Percentiles rank a stretch among this genome's conserved stretches.
Conservation (phyloP, 2,888 invertebrate genomes). For the Amphipyra berbera region DNA sequence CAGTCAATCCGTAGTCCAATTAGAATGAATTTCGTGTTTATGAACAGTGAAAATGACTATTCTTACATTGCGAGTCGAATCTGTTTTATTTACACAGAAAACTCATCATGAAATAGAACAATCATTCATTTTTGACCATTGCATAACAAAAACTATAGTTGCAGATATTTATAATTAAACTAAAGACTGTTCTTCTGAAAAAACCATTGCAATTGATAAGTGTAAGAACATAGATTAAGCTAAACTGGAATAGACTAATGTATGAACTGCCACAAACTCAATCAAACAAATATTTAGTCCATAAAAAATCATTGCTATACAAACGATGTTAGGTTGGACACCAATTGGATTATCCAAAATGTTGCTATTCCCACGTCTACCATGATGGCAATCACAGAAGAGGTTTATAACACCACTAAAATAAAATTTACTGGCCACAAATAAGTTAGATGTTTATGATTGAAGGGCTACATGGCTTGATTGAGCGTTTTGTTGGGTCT, state of each 20-base stretch:
- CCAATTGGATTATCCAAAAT: constrained; percentile 27
- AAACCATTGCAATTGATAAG: too few relatives aligned
- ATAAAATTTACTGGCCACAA: constrained; percentile 56
- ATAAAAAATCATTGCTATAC: constrained; percentile 23
- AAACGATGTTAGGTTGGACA: constrained; percentile 34
- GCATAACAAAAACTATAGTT: too few relatives aligned
- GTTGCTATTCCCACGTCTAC: constrained; percentile 45
- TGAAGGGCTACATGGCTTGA: constrained; percentile 46
- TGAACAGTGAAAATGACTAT: constrained; percentile 38
- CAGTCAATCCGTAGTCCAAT: constrained; percentile 49
- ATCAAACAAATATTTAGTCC: constrained; percentile 6
- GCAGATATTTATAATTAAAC: too few relatives aligned
- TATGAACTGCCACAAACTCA: constrained; percentile 2
- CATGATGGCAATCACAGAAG: constrained; percentile 40
- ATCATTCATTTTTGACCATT: too few relatives aligned
- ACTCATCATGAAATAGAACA: too few relatives aligned
- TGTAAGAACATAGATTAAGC: too few relatives aligned
- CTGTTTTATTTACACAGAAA: too few relatives aligned
- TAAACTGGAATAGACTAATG: too few relatives aligned
- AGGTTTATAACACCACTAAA: constrained; percentile 52
- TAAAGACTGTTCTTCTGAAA: too few relatives aligned
- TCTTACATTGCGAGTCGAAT: background rate
- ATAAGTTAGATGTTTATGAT: constrained; percentile 57
- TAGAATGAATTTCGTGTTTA: constrained; percentile 35
- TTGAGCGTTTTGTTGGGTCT: constrained; percentile 57